Evolutionary conservation across 2,113 vertebrate species (phyloP), one percentile per base, ranked within the genome.

Genomic region (Cyprinodon variegatus): DNA sequence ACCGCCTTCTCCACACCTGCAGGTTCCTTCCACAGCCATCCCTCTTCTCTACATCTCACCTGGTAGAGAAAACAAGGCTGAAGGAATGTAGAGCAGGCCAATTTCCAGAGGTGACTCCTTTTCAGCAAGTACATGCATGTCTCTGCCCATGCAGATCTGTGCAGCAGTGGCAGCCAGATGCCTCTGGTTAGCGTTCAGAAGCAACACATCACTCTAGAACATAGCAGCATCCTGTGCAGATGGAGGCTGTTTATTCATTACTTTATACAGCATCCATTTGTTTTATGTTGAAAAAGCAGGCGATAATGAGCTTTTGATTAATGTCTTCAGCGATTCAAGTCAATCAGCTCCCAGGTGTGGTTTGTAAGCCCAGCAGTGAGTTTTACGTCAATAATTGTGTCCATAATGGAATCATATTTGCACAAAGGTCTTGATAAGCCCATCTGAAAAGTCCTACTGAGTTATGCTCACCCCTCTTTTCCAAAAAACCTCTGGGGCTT

Each of bases 1-100:
- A 48, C 75, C 61, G 11, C 68, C 60, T 40, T 37, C 38, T 68
- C 66, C 4, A 13, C 12, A 2, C 48, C 45, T 46, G 59, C 48
- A 10, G 66, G 81, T 59, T 66, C 40, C 8, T 59, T 78, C 78
- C 68, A 48, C 70, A 64, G 38, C 65, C 78, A 46, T 71, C 67
- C 15, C 38, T 74, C 74, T 74, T 88, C 77, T 86, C 76, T 90
- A 92, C 65, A 57, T 40, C 61, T 29, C 85, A 89, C 92, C 91
- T 93, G 80, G 65, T 61, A 74, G 77, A 74, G 41, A 88, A 82
- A 59, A 77, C 48, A 68, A 65, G 5, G 70, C 74, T 81, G 79
- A 78, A 77, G 77, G 68, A 78, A 86, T 83, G 53, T 80, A 66
- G 17, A 2, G 17, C n/a, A 9, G 85, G 65, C 69, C 37, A 41